phyloP scores from a whole-genome alignment of 2,797 vertebrate species.

The Helarctos malayanus region DNA sequence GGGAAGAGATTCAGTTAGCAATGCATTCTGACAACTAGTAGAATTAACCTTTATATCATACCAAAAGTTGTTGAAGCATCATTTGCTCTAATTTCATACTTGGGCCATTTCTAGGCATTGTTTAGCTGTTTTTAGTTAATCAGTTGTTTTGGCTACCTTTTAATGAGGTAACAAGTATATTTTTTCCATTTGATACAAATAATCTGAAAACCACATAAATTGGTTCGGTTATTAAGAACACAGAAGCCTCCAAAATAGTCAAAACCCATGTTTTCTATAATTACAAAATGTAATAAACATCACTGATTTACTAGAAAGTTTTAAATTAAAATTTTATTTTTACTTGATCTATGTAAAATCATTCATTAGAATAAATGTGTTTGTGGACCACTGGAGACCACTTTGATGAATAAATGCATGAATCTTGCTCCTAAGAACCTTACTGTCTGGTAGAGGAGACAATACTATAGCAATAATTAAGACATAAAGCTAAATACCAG shows the following conservation, averaged over 20 bases:
- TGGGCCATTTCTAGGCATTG: background rate
- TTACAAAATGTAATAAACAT: background rate
- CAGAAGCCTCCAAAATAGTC: background rate
- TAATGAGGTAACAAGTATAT: background rate
- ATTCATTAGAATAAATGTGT: background rate
- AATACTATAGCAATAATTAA: background rate
- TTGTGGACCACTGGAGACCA: background rate
- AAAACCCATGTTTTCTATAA: background rate
- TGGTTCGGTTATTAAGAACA: background rate
- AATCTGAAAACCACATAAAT: background rate
- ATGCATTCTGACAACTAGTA: background rate
- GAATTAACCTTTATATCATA: background rate
- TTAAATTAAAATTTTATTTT: constrained; percentile 18
- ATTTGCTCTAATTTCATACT: constrained; percentile 53
- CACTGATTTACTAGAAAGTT: background rate
- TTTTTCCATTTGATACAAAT: background rate
- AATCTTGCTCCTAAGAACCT: background rate
- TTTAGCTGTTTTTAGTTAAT: background rate
- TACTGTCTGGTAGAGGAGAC: background rate
- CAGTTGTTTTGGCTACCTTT: background rate
- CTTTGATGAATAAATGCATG: background rate
- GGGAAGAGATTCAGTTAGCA: constrained; percentile 28
- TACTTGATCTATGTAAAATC: background rate
- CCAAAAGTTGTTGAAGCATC: background rate
- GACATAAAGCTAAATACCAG: background rate